Evolutionary conservation across 2,797 vertebrate species (phyloP).

Genomic region (Mus caroli): DNA sequence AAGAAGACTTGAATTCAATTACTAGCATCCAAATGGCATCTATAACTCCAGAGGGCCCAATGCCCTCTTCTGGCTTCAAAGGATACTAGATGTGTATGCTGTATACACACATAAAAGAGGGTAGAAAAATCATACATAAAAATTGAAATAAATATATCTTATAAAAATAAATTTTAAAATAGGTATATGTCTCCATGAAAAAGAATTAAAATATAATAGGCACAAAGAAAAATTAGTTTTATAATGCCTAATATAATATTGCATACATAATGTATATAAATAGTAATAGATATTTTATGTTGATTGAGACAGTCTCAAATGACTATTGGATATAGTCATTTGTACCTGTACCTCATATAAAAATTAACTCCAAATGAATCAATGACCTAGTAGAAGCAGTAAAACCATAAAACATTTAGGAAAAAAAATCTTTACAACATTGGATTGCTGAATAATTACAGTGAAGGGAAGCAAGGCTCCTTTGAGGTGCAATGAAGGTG

Average conservation of each 20-base stretch:
- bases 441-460: background rate
- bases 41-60: background rate
- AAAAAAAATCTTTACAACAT: constrained; percentile 39
- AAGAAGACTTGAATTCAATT: background rate
- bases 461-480: background rate
- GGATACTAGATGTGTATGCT: background rate
- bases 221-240: background rate
- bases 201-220: constrained; percentile 13
- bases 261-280: background rate
- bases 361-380: constrained; percentile 43
- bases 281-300: background rate
- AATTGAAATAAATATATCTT: background rate
- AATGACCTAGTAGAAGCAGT: constrained; percentile 33
- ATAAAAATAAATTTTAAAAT: constrained; percentile 45
- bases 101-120: background rate
- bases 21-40: background rate
- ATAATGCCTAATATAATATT: background rate
- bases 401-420: constrained; percentile 25
- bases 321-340: background rate
- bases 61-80: background rate
- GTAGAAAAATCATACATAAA: background rate
- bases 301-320: background rate
- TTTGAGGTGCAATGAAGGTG: background rate
- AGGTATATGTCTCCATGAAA: background rate
- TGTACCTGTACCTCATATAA: background rate